Base-by-base conservation (phyloP, 2,888 invertebrate genomes). In the Platycnemis pennipes region DNA sequence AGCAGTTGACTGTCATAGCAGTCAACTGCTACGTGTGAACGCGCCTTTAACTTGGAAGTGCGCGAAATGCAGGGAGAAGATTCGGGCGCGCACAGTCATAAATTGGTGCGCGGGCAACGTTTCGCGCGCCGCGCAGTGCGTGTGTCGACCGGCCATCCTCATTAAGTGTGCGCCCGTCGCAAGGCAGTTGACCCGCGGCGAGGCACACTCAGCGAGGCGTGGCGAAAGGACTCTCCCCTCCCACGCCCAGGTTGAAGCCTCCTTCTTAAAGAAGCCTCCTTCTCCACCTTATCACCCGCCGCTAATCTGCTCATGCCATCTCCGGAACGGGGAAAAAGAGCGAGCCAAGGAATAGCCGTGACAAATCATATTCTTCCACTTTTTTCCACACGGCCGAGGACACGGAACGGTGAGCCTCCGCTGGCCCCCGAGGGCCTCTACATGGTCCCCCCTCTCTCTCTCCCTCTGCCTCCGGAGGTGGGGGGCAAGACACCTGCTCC, bases 101-200 rank as follows among this genome's bases (percentile, higher is more conserved):
- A n/a, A n/a, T n/a, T n/a, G n/a, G n/a, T n/a, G n/a, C n/a, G n/a
- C n/a, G n/a, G n/a, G 2, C 77, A 13, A 0, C 11, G 77, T 7
- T 46, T 7, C 7, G n/a, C 87, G 26, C 19, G 22, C 87, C 45
- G 13, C 87, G 8, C 13, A 5, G 87, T n/a, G 26, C 87, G 45
- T 37, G 77, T 77, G 77, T 45, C 63, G 22, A 44, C 16, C 26
- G 63, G 26, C 91, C 91, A 11, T 63, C 22, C 89, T 44, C 53
- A 53, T 44, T 42, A 63, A 42, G 49, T 1, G 49, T 16, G 91
- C 49, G 45, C 45, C 87, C 87, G 87, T 46, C 87, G 87, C 46
- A 46, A 26, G 63, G 91, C 63, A 69, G 91, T 63, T 91, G 91
- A 91, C 91, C 91, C 91, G 91, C 56, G 63, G 42, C 45, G 89